Evolutionary conservation across 2,888 invertebrate species (phyloP).

Genomic region (Camponotus fellah): DNA sequence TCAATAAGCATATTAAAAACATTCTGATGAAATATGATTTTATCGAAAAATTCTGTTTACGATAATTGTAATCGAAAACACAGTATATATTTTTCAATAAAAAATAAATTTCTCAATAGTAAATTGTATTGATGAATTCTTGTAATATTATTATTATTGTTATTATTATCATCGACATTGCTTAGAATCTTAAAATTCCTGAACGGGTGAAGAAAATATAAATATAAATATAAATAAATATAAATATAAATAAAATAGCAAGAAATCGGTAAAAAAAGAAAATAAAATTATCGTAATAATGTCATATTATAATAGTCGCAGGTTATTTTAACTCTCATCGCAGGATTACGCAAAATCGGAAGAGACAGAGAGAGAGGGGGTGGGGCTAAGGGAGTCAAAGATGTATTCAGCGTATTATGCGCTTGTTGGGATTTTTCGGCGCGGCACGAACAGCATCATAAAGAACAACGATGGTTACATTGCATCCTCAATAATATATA

Average conservation of each 20-base stretch:
- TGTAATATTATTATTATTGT: neutral
- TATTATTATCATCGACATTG: neutral
- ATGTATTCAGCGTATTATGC: constrained; percentile 25
- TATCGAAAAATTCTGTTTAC: too few species aligned
- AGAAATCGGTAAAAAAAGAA: neutral
- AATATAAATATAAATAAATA: too few species aligned
- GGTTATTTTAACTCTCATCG: neutral
- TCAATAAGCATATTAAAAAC: neutral
- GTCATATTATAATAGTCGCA: neutral
- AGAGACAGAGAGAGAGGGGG: neutral
- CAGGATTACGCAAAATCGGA: constrained; percentile 7
- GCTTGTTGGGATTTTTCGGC: constrained; percentile 39
- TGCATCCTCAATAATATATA: constrained; percentile 3
- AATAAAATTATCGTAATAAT: neutral
- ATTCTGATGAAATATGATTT: neutral
- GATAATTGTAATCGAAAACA: constrained; percentile 5
- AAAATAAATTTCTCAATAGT: constrained; percentile 2
- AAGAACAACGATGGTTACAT: constrained; percentile 31
- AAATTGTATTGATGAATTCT: neutral
- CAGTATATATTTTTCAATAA: neutral
- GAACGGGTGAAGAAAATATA: neutral
- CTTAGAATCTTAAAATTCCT: neutral
- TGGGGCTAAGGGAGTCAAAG: neutral
- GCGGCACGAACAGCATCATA: constrained; percentile 6
- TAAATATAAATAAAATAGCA: too few species aligned